Evolutionary conservation across 2,113 vertebrate genomes (phyloP).

Genomic region (Vimba vimba): DNA sequence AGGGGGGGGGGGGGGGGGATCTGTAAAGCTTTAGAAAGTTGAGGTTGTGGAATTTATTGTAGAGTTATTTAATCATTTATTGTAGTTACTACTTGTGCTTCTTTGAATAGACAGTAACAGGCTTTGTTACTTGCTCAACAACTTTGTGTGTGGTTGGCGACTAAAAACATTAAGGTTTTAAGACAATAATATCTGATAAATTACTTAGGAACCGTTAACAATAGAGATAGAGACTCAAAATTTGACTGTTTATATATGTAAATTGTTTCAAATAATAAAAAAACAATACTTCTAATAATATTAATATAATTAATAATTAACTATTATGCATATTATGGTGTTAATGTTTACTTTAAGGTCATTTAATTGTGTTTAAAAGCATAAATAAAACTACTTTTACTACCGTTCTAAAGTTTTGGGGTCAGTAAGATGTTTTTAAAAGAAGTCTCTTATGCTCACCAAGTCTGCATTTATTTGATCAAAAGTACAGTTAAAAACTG

Average conservation of each 20-base stretch:
- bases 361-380: neutral
- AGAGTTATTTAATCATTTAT: neutral
- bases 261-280: neutral
- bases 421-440: neutral
- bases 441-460: neutral
- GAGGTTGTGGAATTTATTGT: slow-evolving; percentile 7
- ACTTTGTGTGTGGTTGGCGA: neutral
- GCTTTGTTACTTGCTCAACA: slow-evolving; percentile 10
- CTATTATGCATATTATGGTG: neutral
- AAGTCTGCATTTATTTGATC: neutral
- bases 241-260: neutral
- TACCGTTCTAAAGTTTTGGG: too few relatives aligned
- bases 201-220: neutral
- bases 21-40: neutral
- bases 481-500: neutral
- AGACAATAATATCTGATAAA: neutral
- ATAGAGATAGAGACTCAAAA: neutral
- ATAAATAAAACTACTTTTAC: neutral
- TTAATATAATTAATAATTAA: neutral
- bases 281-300: neutral
- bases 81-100: neutral
- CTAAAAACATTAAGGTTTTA: neutral
- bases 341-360: neutral
- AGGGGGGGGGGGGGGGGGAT: too few relatives aligned
- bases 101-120: slow-evolving; percentile 2